A percentile compares a stretch with the other conserved stretches of the same genome.
These are phyloP conservation scores for Malthinus flaveolus DNA, from an alignment of 2,888 invertebrate genomes.

Conservation along the genomic window DNA sequence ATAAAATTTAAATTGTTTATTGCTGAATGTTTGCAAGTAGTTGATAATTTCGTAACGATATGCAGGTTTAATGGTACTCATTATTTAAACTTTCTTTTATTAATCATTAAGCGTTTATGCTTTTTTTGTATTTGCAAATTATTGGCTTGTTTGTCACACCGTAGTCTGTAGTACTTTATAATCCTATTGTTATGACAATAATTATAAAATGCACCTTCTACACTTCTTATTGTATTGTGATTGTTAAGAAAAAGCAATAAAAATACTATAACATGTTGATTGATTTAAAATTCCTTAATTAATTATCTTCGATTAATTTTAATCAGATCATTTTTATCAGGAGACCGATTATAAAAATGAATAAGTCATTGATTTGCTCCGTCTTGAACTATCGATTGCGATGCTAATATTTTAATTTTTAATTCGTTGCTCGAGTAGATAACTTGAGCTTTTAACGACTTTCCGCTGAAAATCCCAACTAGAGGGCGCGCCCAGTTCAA, in stretches of 20 bases:
- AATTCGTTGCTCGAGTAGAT: too few species aligned
- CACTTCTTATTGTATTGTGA: conserved; percentile 30
- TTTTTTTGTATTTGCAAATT: conserved; percentile 1
- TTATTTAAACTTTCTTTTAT: too few species aligned
- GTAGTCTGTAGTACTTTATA: conserved; percentile 12
- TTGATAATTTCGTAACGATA: too few species aligned
- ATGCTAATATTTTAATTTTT: too few species aligned
- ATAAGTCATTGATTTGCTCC: too few species aligned
- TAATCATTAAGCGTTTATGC: not conserved
- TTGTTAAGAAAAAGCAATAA: conserved; percentile 32
- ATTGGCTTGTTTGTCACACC: conserved; percentile 1
- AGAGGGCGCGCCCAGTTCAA: not conserved
- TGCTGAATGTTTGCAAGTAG: too few species aligned
- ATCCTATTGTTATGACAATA: conserved; percentile 26
- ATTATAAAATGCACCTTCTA: conserved; percentile 27
- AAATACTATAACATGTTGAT: conserved; percentile 19
- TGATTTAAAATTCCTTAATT: not conserved
- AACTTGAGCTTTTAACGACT: not conserved
- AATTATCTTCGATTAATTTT: not conserved
- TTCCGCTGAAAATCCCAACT: not conserved
- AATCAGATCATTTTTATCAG: too few species aligned
- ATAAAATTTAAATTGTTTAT: too few species aligned
- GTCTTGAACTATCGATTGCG: too few species aligned
- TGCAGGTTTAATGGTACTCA: too few species aligned
- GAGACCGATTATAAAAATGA: too few species aligned